Evolutionary conservation across 2,888 invertebrate species (phyloP).

Genomic region (Nyleta sp.): DNA sequence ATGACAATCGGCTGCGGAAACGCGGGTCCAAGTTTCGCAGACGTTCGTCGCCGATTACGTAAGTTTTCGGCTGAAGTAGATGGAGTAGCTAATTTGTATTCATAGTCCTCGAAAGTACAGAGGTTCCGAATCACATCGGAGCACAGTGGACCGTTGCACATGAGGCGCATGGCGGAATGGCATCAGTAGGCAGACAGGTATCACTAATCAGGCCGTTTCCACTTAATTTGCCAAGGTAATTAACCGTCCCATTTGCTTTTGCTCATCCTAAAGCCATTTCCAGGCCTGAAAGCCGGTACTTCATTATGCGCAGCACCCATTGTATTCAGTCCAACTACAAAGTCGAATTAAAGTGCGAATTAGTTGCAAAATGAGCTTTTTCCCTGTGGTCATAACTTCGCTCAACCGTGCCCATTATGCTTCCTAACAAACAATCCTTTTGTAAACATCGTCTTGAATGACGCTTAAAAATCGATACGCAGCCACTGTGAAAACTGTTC

Average conservation of each 20-base stretch:
- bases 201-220: constrained; percentile 80
- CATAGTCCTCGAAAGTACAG: constrained; percentile 52
- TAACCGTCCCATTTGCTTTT: constrained; percentile 77
- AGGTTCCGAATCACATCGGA: constrained; percentile 28
- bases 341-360: constrained; percentile 59
- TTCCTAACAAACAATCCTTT: constrained; percentile 12
- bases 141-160: constrained; percentile 48
- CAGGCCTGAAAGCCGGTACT: constrained; percentile 74
- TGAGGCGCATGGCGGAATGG: constrained; percentile 65
- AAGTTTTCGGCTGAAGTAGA: constrained; percentile 42
- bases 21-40: background rate
- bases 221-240: constrained; percentile 81
- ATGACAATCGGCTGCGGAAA: constrained; percentile 13
- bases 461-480: background rate
- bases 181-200: constrained; percentile 74
- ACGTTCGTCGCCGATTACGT: constrained; percentile 30
- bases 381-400: constrained; percentile 6
- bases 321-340: constrained; percentile 73
- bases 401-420: constrained; percentile 7
- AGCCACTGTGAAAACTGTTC: background rate
- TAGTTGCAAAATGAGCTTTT: constrained; percentile 42
- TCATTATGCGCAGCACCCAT: constrained; percentile 77
- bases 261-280: constrained; percentile 74
- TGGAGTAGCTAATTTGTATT: constrained; percentile 59
- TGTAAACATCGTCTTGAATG: constrained; percentile 19